Conservation (phyloP, 2,888 invertebrate species). For the Dasysyrphus albostriatus region DNA sequence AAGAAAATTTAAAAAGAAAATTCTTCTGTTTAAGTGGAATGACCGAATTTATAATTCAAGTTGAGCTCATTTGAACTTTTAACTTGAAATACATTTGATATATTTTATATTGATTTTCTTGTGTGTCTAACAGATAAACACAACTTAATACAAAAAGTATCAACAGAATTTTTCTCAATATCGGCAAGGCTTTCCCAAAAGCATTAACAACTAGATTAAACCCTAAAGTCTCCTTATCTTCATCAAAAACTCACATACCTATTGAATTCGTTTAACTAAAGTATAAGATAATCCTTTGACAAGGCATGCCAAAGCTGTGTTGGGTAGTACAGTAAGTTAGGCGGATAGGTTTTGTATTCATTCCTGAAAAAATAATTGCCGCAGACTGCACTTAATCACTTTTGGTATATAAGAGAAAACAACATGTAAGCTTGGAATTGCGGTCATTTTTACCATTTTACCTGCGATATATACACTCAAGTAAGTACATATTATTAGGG, state of each 20-base stretch:
- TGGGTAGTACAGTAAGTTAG: too few species aligned
- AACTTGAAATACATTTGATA: too few species aligned
- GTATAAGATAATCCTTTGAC: slow-evolving; percentile 13
- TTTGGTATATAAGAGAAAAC: not conserved
- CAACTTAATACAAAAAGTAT: not conserved
- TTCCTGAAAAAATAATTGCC: slow-evolving; percentile 21
- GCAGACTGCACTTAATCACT: slow-evolving; percentile 30
- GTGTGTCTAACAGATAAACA: not conserved
- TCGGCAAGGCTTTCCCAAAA: not conserved
- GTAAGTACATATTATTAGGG: not conserved
- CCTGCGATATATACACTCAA: not conserved
- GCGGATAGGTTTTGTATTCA: not conserved
- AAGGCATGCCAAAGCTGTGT: not conserved
- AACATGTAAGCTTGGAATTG: slow-evolving; percentile 17
- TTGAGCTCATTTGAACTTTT: too few species aligned
- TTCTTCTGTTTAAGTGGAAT: too few species aligned
- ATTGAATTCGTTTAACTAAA: slow-evolving; percentile 22
- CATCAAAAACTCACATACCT: slow-evolving; percentile 19
- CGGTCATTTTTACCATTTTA: not conserved
- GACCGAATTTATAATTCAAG: too few species aligned
- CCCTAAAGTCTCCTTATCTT: not conserved
- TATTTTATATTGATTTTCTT: not conserved
- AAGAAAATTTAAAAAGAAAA: too few species aligned
- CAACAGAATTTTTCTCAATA: not conserved
- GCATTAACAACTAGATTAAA: not conserved